These are phyloP conservation scores for Microctenopoma steveboyesi DNA, from an alignment of 2,797 vertebrate species.

Conservation along the genomic window DNA sequence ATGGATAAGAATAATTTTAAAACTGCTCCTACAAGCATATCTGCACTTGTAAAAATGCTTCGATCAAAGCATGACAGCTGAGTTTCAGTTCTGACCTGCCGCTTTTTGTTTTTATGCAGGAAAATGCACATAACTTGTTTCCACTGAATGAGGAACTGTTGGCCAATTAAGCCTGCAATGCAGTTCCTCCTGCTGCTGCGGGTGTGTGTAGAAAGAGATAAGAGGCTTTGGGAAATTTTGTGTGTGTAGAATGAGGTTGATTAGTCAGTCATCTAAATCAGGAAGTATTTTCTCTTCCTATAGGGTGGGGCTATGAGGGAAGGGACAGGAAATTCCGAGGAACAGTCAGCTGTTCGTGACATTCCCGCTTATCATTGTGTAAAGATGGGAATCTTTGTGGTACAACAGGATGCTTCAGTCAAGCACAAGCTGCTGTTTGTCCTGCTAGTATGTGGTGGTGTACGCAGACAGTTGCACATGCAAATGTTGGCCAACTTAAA, in stretches of 20 bases:
- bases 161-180: not conserved
- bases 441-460: not conserved
- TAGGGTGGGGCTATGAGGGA: slow-evolving; percentile 51
- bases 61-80: slow-evolving; percentile 16
- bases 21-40: slow-evolving; percentile 13
- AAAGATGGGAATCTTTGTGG: slow-evolving; percentile 45
- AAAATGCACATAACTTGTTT: slow-evolving; percentile 3
- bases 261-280: slow-evolving; percentile 50
- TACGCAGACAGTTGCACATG: not conserved
- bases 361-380: slow-evolving; percentile 54
- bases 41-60: slow-evolving; percentile 9
- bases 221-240: slow-evolving; percentile 42
- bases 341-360: slow-evolving; percentile 63
- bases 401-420: slow-evolving; percentile 55
- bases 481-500: not conserved
- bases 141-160: slow-evolving; percentile 54
- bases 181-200: slow-evolving; percentile 20
- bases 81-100: slow-evolving; percentile 3
- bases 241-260: slow-evolving; percentile 29
- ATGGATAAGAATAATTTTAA: not conserved
- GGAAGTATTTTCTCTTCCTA: slow-evolving; percentile 64
- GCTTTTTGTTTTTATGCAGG: slow-evolving; percentile 22
- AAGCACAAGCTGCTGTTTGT: not conserved
- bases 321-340: slow-evolving; percentile 75
- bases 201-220: slow-evolving; percentile 23